Evolutionary conservation across 30 jellyfish, hydroid and myxozoan species (phyloP).

Genomic region (Aurelia aurita complex sp. Pacific): DNA sequence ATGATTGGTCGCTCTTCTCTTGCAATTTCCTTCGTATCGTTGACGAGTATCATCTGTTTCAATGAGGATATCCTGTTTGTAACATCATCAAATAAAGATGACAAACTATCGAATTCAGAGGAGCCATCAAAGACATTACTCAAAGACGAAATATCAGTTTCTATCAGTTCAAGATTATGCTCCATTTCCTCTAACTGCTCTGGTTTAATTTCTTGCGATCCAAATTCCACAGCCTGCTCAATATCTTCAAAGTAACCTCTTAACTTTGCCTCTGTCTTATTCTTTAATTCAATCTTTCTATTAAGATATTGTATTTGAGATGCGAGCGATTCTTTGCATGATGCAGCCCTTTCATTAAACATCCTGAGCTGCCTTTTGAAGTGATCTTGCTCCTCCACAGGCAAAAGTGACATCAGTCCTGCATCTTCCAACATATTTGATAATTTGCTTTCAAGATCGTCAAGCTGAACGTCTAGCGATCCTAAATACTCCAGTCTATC

Average conservation of each 20-base stretch:
- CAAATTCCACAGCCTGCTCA: not conserved
- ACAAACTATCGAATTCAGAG: constrained; percentile 8
- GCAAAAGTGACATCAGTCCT: not conserved
- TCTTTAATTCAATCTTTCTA: not conserved
- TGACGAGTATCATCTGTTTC: not conserved
- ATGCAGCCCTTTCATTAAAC: constrained; percentile 15
- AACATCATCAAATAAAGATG: constrained; percentile 8
- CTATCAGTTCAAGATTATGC: not conserved
- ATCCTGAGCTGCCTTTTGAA: not conserved
- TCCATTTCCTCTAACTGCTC: not conserved
- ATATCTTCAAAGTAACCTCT: not conserved
- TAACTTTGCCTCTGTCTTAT: constrained; percentile 6
- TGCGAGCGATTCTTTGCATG: constrained; percentile 11
- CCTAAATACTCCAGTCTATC: not conserved
- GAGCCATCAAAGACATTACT: not conserved
- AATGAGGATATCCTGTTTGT: constrained; percentile 8
- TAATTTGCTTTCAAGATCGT: constrained; percentile 2
- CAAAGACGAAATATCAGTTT: not conserved
- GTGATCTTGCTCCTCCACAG: constrained; percentile 13
- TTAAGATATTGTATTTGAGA: not conserved
- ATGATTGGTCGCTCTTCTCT: not conserved
- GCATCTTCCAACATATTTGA: constrained; percentile 9
- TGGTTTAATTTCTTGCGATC: not conserved
- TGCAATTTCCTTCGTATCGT: not conserved
- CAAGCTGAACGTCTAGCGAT: not conserved